phyloP scores from a whole-genome alignment of 2,888 invertebrate species.

The Noctua comes region DNA sequence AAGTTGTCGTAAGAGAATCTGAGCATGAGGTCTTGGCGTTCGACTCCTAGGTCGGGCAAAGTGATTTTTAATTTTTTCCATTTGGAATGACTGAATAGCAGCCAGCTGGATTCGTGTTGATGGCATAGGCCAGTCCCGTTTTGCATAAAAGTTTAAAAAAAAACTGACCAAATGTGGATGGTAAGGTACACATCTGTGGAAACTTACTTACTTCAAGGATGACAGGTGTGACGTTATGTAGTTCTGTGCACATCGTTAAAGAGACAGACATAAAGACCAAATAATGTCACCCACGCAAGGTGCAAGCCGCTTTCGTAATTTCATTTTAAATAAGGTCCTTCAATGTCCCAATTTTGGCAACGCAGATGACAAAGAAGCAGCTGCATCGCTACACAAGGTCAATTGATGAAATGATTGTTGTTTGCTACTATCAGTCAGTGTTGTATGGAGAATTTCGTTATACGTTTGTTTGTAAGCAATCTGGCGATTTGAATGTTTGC shows the following conservation, averaged over 20 bases:
- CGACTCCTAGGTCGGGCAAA: not conserved
- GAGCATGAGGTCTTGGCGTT: not conserved
- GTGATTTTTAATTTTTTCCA: not conserved
- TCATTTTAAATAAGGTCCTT: conserved; percentile 13
- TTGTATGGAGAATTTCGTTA: not conserved
- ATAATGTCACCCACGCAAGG: not conserved
- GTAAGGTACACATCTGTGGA: not conserved
- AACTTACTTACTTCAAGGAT: not conserved
- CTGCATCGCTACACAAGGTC: conserved; percentile 32
- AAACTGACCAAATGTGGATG: not conserved
- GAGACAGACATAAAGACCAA: not conserved
- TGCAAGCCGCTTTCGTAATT: not conserved
- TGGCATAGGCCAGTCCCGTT: not conserved
- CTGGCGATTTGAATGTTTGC: not conserved
- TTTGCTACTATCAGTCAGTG: not conserved
- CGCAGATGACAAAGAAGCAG: conserved; percentile 8
- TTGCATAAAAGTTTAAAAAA: not conserved
- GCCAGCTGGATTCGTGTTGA: not conserved
- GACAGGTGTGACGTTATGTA: not conserved
- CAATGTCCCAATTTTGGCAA: conserved; percentile 22
- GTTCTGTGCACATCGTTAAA: not conserved
- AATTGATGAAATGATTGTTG: not conserved
- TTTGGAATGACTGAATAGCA: not conserved
- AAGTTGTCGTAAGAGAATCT: not conserved
- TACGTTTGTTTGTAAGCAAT: conserved; percentile 7